Percentiles rank a stretch among this genome's conserved stretches.
Evolutionary conservation across 2,888 invertebrate genomes (phyloP).

Genomic region (Caenorhabditis afra): DNA sequence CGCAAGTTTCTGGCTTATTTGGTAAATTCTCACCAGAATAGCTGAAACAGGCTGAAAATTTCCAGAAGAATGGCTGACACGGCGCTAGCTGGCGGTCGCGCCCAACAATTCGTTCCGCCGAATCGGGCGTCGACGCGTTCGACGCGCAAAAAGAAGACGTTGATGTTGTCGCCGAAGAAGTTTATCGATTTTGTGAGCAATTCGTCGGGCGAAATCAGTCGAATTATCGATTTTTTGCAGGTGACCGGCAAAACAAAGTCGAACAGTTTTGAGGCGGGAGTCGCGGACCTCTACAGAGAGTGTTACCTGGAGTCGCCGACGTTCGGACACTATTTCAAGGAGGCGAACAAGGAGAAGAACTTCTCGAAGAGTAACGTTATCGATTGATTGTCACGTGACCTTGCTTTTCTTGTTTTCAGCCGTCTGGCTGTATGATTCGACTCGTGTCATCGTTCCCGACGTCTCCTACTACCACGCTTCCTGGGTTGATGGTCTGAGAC

Average conservation of each 20-base stretch:
- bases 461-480: slow-evolving; percentile 55
- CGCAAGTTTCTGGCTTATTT: too few relatives aligned
- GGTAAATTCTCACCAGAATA: too few relatives aligned
- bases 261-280: slow-evolving; percentile 44
- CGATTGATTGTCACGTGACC: neutral
- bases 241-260: slow-evolving; percentile 4
- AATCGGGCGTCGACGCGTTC: slow-evolving; percentile 52
- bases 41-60: neutral
- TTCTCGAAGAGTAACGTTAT: slow-evolving; percentile 28
- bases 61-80: neutral
- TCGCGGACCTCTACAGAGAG: slow-evolving; percentile 45
- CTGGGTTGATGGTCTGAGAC: slow-evolving; percentile 42
- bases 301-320: slow-evolving; percentile 47
- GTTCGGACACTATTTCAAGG: slow-evolving; percentile 41
- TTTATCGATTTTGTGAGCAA: slow-evolving; percentile 44
- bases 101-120: neutral
- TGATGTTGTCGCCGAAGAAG: slow-evolving; percentile 54
- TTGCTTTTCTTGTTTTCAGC: slow-evolving; percentile 6
- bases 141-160: slow-evolving; percentile 56
- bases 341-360: slow-evolving; percentile 59
- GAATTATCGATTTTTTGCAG: neutral
- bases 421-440: slow-evolving; percentile 52
- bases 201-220: too few relatives aligned
- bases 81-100: neutral
- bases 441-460: slow-evolving; percentile 47